A percentile compares a stretch with the other conserved stretches of the same genome.
Evolutionary conservation across 1,140 invertebrate species (phyloP).

Genomic region (Zaprionus taronus): DNA sequence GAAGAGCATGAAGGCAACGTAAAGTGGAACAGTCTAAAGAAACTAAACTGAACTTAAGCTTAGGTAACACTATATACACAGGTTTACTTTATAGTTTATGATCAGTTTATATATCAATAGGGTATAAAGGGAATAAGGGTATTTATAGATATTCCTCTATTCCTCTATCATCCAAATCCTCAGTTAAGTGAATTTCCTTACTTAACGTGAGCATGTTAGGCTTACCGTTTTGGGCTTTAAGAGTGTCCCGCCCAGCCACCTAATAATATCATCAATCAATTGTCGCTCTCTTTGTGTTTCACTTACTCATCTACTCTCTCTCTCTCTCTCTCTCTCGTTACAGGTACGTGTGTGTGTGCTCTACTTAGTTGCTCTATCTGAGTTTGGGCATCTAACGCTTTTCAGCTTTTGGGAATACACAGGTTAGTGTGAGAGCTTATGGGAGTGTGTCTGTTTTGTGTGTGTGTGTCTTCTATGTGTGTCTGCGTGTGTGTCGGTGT

Average conservation of each 20-base stretch:
- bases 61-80: too few relatives aligned
- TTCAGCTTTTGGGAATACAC: neutral
- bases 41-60: too few relatives aligned
- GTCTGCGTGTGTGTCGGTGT: neutral
- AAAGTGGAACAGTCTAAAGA: too few relatives aligned
- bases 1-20: neutral
- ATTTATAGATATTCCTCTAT: too few relatives aligned
- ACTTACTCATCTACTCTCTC: neutral
- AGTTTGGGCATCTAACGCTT: neutral
- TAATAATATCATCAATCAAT: conserved; percentile 14
- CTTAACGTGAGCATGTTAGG: too few relatives aligned
- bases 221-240: neutral
- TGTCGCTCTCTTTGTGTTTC: neutral
- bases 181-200: neutral
- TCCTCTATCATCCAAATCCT: too few relatives aligned
- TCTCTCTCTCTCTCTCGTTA: neutral
- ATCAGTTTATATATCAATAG: too few relatives aligned
- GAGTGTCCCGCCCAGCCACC: neutral
- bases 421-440: neutral
- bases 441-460: too few relatives aligned
- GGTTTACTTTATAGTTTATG: too few relatives aligned
- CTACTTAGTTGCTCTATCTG: conserved; percentile 2
- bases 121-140: too few relatives aligned
- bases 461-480: neutral
- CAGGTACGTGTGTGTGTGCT: conserved; percentile 7